Evolutionary conservation across 1,140 invertebrate genomes (phyloP), one percentile per base, ranked within the genome.

Genomic region (Apis cerana): DNA sequence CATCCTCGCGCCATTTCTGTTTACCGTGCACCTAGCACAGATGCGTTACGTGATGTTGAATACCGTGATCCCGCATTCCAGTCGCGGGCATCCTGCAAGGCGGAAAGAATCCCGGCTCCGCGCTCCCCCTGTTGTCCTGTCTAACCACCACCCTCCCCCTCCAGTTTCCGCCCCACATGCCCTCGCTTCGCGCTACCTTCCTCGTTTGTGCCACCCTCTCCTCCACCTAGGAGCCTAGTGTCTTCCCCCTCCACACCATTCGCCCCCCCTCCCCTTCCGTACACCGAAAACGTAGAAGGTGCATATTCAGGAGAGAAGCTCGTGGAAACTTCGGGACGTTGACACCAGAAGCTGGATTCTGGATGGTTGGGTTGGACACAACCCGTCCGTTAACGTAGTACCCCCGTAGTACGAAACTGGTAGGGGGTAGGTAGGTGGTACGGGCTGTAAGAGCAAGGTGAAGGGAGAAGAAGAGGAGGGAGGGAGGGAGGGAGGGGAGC

Each of bases 61-160:
- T 90, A 89, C 86, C 88, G 86, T 92, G 86, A 91, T 88, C 82
- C 82, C 83, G 91, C 85, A 92, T 92, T 90, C 87, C 89, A 67
- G 70, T 83, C 87, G 89, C 80, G 82, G 87, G 87, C 88, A 89
- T 86, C 89, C 79, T 65, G 76, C 71, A 84, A 77, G 81, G 83
- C 77, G 84, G 81, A 89, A 85, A 84, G 85, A 90, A 86, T 78
- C 83, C 48, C 56, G 4, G 70, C 56, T 82, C 19, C 64, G 59
- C 13, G 21, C 10, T 33, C 33, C 74, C 43, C 72, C 58, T 71
- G 62, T 61, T 71, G 74, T 59, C 52, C 71, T 59, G 59, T 75
- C 72, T 67, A 11, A 48, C 70, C 58, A 50, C 48, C 82, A 43
- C 33, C 33, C 33, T 43, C 33, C 33, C 52, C 64, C 78, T 52